Percentiles rank a stretch among this genome's conserved stretches.
Evolutionary conservation across 2,113 vertebrate species (phyloP).

Genomic region (Oophaga pumilio): DNA sequence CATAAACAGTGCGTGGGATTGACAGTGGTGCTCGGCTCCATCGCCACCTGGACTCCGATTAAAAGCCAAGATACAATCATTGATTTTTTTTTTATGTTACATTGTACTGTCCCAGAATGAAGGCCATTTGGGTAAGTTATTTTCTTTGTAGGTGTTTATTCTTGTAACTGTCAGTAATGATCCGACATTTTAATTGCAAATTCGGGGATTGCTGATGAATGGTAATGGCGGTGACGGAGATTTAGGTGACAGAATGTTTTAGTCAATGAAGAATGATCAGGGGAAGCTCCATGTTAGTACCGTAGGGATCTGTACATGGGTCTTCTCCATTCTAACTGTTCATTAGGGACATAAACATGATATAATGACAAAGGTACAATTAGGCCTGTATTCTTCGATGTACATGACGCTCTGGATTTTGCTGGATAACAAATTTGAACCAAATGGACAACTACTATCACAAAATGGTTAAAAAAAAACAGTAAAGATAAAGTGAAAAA

Average conservation of each 20-base stretch:
- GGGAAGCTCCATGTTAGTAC: background rate
- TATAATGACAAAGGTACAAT: background rate
- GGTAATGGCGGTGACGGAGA: background rate
- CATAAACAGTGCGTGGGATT: slow-evolving; percentile 23
- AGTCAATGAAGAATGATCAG: slow-evolving; percentile 16
- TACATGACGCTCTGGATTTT: background rate
- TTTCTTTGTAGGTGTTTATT: slow-evolving; percentile 16
- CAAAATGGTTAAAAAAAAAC: background rate
- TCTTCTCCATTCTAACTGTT: background rate
- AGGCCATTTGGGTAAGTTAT: background rate
- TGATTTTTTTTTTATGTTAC: slow-evolving; percentile 27
- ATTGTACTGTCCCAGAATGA: background rate
- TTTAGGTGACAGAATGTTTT: slow-evolving; percentile 34
- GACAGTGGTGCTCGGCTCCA: background rate
- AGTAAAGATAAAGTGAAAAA: background rate
- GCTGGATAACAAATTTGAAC: background rate
- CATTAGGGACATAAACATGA: background rate
- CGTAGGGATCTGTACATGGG: background rate
- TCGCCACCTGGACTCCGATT: slow-evolving; percentile 34
- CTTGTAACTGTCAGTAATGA: background rate
- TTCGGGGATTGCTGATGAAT: background rate
- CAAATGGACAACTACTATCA: background rate
- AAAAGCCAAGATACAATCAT: background rate
- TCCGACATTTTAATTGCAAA: slow-evolving; percentile 3
- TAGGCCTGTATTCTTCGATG: background rate